Evolutionary conservation across 2,797 vertebrate genomes (phyloP).

Genomic region (Hydrocynus forskahlii): DNA sequence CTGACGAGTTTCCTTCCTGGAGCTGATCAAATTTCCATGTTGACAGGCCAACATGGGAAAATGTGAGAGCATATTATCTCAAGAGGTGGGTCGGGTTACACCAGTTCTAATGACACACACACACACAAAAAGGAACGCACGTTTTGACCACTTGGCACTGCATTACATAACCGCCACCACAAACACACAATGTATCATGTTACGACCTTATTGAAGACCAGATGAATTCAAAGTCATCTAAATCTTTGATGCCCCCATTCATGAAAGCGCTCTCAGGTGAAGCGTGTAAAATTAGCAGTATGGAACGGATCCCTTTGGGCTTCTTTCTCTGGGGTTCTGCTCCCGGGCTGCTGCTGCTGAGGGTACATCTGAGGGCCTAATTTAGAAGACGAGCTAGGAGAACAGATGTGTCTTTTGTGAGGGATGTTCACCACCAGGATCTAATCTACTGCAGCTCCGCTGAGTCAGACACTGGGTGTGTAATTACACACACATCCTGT

Average conservation of each 20-base stretch:
- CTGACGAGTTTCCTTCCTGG: constrained; percentile 17
- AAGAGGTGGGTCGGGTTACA: neutral
- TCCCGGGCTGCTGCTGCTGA: neutral
- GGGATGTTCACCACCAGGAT: constrained; percentile 8
- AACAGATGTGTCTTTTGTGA: constrained; percentile 48
- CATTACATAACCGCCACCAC: neutral
- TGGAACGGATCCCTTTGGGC: constrained; percentile 12
- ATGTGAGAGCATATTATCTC: neutral
- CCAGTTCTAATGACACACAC: neutral
- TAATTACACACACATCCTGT: constrained; percentile 51
- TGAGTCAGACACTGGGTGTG: constrained; percentile 44
- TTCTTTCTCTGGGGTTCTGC: constrained; percentile 24
- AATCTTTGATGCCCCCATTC: constrained; percentile 42
- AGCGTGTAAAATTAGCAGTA: constrained; percentile 20
- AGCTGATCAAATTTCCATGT: constrained; percentile 37
- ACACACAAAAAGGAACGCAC: neutral
- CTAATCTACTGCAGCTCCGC: constrained; percentile 29
- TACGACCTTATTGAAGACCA: neutral
- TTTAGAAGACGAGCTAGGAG: constrained; percentile 26
- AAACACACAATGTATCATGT: neutral
- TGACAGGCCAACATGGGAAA: constrained; percentile 50
- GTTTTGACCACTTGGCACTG: neutral
- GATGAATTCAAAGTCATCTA: constrained; percentile 13
- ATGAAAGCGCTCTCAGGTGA: constrained; percentile 28
- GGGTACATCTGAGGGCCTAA: constrained; percentile 18